Evolutionary conservation across 2,797 vertebrate species (phyloP).

Genomic region (Etheostoma nigrum): DNA sequence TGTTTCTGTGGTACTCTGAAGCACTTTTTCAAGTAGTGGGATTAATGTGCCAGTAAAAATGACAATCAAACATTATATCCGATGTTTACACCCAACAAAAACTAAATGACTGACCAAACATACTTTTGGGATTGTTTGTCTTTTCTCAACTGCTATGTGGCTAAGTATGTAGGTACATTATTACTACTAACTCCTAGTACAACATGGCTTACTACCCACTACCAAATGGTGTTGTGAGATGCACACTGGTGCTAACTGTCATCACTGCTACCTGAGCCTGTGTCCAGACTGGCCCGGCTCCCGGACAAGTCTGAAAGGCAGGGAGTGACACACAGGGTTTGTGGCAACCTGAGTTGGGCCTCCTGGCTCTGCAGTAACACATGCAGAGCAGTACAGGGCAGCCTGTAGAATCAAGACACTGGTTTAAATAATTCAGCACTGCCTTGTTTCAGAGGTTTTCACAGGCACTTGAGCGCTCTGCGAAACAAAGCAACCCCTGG

Average conservation of each 20-base stretch:
- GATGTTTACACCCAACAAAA: constrained; percentile 3
- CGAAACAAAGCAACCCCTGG: constrained; percentile 84
- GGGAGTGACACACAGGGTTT: constrained; percentile 23
- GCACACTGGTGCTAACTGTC: constrained; percentile 14
- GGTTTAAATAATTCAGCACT: constrained; percentile 82
- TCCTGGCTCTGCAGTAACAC: constrained; percentile 50
- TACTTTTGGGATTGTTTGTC: neutral
- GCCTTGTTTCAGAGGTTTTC: constrained; percentile 84
- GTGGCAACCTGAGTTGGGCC: constrained; percentile 50
- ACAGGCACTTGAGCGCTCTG: constrained; percentile 82
- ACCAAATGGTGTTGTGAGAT: constrained; percentile 9
- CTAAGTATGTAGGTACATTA: neutral
- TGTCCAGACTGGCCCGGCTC: constrained; percentile 32
- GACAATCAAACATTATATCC: neutral
- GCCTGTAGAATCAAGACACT: constrained; percentile 70
- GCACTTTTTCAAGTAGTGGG: neutral
- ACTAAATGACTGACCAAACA: neutral
- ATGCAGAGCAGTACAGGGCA: constrained; percentile 56
- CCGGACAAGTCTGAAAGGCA: constrained; percentile 24
- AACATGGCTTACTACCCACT: neutral
- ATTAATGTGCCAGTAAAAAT: constrained; percentile 4
- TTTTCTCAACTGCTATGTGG: constrained; percentile 1
- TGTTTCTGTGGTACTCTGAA: constrained; percentile 3
- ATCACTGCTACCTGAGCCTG: constrained; percentile 36
- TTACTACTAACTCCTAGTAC: neutral